These are phyloP conservation scores for Ectropis grisescens DNA, from an alignment of 1,140 invertebrate species.

Conservation along the genomic window DNA sequence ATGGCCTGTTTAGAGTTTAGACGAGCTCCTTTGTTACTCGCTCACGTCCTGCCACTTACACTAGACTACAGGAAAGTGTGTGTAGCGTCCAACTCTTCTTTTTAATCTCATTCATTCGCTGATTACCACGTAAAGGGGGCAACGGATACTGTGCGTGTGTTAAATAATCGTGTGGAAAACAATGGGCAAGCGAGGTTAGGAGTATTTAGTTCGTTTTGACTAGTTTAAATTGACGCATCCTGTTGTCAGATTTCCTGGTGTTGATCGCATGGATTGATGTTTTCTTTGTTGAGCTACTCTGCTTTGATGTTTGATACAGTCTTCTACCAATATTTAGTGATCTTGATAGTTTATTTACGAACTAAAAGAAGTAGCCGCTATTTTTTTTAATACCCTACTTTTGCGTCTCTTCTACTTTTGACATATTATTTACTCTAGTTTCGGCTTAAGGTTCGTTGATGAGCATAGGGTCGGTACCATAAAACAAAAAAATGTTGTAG, in stretches of 20 bases:
- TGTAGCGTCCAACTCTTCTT: constrained; percentile 15
- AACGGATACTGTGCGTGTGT: constrained; percentile 10
- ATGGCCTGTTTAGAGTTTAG: constrained; percentile 65
- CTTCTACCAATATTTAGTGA: too few relatives aligned
- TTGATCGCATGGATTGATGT: constrained; percentile 38
- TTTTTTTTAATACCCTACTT: too few relatives aligned
- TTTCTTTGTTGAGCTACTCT: constrained; percentile 32
- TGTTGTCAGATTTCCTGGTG: constrained; percentile 50
- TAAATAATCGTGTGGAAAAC: constrained; percentile 10
- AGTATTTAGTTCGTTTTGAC: constrained; percentile 27
- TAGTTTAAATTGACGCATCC: constrained; percentile 59
- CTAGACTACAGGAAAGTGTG: constrained; percentile 7
- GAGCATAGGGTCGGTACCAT: too few relatives aligned
- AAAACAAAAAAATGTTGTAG: not conserved
- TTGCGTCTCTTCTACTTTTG: too few relatives aligned
- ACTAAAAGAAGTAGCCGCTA: too few relatives aligned
- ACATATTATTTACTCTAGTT: too few relatives aligned
- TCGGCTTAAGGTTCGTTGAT: too few relatives aligned
- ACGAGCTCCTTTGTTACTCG: constrained; percentile 58
- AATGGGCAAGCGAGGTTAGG: constrained; percentile 19
- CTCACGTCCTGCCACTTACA: constrained; percentile 47
- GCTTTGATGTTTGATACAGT: constrained; percentile 38
- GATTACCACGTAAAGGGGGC: constrained; percentile 7
- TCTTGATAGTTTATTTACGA: too few relatives aligned
- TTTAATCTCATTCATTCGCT: too few relatives aligned